Percentiles rank a stretch among this genome's conserved stretches.
These are phyloP conservation scores for Dasypogon diadema DNA, from an alignment of 2,888 invertebrate genomes.

Conservation along the genomic window DNA sequence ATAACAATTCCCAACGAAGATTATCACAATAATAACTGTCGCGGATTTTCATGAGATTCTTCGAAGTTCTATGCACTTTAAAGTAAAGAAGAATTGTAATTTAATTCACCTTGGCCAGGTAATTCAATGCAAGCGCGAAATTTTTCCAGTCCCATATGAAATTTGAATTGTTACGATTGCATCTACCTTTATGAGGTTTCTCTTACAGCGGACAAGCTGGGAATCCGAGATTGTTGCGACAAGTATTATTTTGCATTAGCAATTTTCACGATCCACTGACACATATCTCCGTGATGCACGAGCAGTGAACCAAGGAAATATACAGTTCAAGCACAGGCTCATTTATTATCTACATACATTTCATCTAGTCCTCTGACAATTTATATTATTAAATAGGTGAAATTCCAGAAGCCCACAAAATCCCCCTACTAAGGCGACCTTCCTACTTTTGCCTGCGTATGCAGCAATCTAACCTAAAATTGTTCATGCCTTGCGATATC, in stretches of 20 bases:
- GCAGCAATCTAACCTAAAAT: too few species aligned
- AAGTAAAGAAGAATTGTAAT: slow-evolving; percentile 8
- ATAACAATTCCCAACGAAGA: too few species aligned
- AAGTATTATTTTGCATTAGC: slow-evolving; percentile 1
- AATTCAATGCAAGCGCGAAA: slow-evolving; percentile 37
- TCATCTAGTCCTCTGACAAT: too few species aligned
- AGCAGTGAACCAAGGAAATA: slow-evolving; percentile 18
- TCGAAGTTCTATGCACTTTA: too few species aligned
- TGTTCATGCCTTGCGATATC: too few species aligned
- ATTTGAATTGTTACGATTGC: slow-evolving; percentile 24
- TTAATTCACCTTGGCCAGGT: slow-evolving; percentile 46
- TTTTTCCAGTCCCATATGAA: slow-evolving; percentile 29
- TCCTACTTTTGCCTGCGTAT: too few species aligned
- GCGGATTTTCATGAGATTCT: too few species aligned
- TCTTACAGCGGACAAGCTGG: slow-evolving; percentile 9
- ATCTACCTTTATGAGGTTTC: slow-evolving; percentile 39
- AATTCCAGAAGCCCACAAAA: background rate
- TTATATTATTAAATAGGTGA: too few species aligned
- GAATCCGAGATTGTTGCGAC: slow-evolving; percentile 14
- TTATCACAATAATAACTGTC: too few species aligned
- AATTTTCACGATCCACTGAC: slow-evolving; percentile 32
- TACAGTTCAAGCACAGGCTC: background rate
- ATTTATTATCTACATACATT: too few species aligned
- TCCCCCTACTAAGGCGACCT: background rate
- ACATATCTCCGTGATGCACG: slow-evolving; percentile 30